A percentile compares a stretch with the other conserved stretches of the same genome.
Evolutionary conservation across 2,113 vertebrate genomes (phyloP).

Genomic region (Hipposideros armiger): DNA sequence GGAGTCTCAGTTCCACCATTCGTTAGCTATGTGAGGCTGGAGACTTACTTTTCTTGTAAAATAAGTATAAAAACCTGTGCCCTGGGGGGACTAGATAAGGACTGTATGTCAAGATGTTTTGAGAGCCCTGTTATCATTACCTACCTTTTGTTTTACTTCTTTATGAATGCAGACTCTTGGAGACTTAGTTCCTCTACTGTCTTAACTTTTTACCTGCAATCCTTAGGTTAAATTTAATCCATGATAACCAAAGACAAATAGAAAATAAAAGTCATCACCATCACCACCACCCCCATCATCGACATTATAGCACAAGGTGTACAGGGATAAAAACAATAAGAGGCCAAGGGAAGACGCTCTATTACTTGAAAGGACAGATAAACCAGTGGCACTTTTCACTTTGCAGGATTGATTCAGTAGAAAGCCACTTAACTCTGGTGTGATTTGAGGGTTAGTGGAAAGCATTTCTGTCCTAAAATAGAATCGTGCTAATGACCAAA

Average conservation of each 20-base stretch:
- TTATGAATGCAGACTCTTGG: neutral
- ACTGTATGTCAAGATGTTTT: neutral
- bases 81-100: neutral
- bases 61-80: neutral
- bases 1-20: neutral
- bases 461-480: slow-evolving; percentile 39
- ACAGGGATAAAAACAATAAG: neutral
- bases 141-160: neutral
- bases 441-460: neutral
- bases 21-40: neutral
- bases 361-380: neutral
- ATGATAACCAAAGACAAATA: neutral
- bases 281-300: neutral
- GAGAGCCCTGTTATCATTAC: neutral
- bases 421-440: neutral
- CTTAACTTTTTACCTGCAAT: neutral
- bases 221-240: neutral
- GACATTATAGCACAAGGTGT: neutral
- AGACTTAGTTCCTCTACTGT: neutral
- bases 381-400: neutral
- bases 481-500: slow-evolving; percentile 37
- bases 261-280: slow-evolving; percentile 23
- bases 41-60: neutral
- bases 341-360: neutral
- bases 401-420: neutral